phyloP scores from a whole-genome alignment of 2,797 vertebrate genomes.

The Siniperca obscura region DNA sequence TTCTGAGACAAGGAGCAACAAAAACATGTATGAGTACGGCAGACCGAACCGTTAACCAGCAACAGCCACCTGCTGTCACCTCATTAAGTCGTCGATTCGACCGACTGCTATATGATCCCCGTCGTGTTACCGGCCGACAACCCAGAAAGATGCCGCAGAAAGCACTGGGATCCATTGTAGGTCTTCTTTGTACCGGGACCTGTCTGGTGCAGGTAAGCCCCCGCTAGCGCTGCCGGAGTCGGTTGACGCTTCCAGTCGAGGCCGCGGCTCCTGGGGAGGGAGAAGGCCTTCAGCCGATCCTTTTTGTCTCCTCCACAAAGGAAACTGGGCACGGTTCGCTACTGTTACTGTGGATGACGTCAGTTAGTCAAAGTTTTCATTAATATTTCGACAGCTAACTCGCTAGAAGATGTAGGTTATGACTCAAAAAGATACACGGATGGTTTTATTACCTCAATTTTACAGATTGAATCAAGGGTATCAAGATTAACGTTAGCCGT shows the following conservation, averaged over 20 bases:
- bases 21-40: slow-evolving; percentile 78
- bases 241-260: slow-evolving; percentile 64
- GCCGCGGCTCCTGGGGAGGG: slow-evolving; percentile 73
- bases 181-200: slow-evolving; percentile 84
- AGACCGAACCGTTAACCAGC: slow-evolving; percentile 37
- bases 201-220: slow-evolving; percentile 87
- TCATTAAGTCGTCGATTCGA: slow-evolving; percentile 45
- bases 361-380: slow-evolving; percentile 69
- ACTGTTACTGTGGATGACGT: slow-evolving; percentile 68
- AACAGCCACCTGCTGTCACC: slow-evolving; percentile 47
- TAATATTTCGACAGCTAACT: slow-evolving; percentile 39
- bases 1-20: slow-evolving; percentile 64
- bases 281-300: slow-evolving; percentile 75
- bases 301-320: slow-evolving; percentile 82
- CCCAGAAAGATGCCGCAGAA: slow-evolving; percentile 86
- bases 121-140: slow-evolving; percentile 73
- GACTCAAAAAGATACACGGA: not conserved
- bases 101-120: slow-evolving; percentile 79
- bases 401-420: accelerated
- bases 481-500: slow-evolving; percentile 68
- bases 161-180: slow-evolving; percentile 86
- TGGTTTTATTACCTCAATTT: not conserved
- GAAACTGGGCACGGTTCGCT: slow-evolving; percentile 60
- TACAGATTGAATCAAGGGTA: slow-evolving; percentile 34
- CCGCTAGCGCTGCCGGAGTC: slow-evolving; percentile 27